Evolutionary conservation across 2,113 vertebrate genomes (phyloP), one percentile per base, ranked within the genome.

Genomic region (Mormyrus lacerda): DNA sequence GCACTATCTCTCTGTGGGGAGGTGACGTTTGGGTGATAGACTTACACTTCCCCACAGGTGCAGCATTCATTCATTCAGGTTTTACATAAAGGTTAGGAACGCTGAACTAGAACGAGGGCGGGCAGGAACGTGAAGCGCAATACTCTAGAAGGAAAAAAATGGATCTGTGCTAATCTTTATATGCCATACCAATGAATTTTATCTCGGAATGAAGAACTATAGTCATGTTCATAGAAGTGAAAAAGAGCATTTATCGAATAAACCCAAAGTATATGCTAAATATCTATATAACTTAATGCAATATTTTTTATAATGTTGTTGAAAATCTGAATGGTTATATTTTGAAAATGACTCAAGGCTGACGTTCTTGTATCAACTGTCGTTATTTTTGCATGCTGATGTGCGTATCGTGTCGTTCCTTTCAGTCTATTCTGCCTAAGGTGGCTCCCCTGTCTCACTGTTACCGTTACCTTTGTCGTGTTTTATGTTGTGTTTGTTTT

Each of bases 341-440:
- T 95, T 95, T 96, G 92, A 93, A 92, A 95, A 95, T 94, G 93
- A 92, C 91, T 94, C 94, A 93, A 94, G 91, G 92, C 85, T 92
- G 94, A 95, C 94, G 91, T 95, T 92, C 94, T 94, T 95, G 94
- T 97, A 94, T 94, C 96, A 95, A 94, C 92, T 96, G 94, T 95
- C 95, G 93, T 95, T 95, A 95, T 95, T 94, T 90, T 95, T 96
- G 97, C 96, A 97, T 98, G 95, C 94, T 95, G 95, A 96, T 95
- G 19, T 84, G 82, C 24, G 35, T 47, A n/a, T 84, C 17, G 2
- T 39, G 48, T 92, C 91, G 93, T 94, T 93, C 96, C 92, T 94
- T 94, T 94, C 93, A 92, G 94, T 95, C 91, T 91, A 92, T 94
- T 92, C 50, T 94, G 55, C 55, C 21, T n/a, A 58, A 91, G 95